Base-by-base conservation (phyloP, 2,888 invertebrate species). In the Drosophila rellima region DNA sequence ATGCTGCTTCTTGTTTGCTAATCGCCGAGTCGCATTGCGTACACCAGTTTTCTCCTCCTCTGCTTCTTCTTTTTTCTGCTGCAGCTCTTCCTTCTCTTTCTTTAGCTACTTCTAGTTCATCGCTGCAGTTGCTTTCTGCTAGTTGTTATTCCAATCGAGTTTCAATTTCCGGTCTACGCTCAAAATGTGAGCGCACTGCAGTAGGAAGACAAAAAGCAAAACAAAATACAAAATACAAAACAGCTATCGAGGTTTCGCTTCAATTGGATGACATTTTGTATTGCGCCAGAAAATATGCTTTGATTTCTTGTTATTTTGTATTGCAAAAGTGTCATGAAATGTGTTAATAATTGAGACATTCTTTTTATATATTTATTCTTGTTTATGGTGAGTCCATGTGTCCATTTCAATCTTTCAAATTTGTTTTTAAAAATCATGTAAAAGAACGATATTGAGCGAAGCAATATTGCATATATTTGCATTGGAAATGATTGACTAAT, bases 141-240 rank as follows among this genome's bases (percentile, higher is more conserved):
- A 74, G 74, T 82, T 71, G 67, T 48, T 76, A 88, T 82, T 82
- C 88, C 67, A 60, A 59, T 63, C 61, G 67, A 70, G 82, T 80
- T 77, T 80, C 78, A 66, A 77, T 76, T 80, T 71, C 82, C 71
- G 79, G 64, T 64, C 63, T 67, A 62, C 48, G 17, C 33, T 33
- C 37, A 39, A 50, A 56, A 29, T n/a, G 47, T 11, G 20, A 51
- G 23, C 2, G 37, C 17, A 42, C 1, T 4, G 18, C 29, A 54
- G 29, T 5, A 18, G 40, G 18, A 11, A 40, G 18, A 44, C 10
- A 20, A 15, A n/a, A 2, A 35, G 7, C 40, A 13, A 39, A 31
- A 18, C 5, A 17, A 20, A 20, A 15, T n/a, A n/a, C n/a, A n/a
- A n/a, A n/a, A n/a, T n/a, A n/a, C n/a, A n/a, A 10, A 29, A 29